Evolutionary conservation across 2,888 invertebrate genomes (phyloP).

Genomic region (Zootermopsis nevadensis): DNA sequence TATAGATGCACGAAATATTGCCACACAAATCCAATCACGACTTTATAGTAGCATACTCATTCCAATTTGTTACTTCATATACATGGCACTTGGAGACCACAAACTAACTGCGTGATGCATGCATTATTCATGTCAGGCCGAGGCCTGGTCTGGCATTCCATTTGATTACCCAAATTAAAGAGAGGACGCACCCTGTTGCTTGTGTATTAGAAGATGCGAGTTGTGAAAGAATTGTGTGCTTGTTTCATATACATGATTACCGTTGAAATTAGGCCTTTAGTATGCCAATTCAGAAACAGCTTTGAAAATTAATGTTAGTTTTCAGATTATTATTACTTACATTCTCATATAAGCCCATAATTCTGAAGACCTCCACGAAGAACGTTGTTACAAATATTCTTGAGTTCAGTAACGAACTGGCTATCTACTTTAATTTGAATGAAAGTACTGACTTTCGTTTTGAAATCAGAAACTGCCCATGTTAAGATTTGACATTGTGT

Average conservation of each 20-base stretch:
- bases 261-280: not conserved
- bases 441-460: too few relatives aligned
- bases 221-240: not conserved
- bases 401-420: too few relatives aligned
- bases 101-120: not conserved
- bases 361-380: too few relatives aligned
- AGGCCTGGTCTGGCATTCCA: not conserved
- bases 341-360: too few relatives aligned
- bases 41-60: not conserved
- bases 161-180: not conserved
- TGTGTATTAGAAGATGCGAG: not conserved
- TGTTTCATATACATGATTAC: not conserved
- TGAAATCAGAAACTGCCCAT: too few relatives aligned
- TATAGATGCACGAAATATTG: not conserved
- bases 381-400: too few relatives aligned
- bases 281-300: too few relatives aligned
- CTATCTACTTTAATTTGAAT: too few relatives aligned
- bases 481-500: too few relatives aligned
- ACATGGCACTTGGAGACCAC: not conserved
- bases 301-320: too few relatives aligned
- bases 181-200: not conserved
- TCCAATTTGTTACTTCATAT: not conserved
- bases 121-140: conserved; percentile 6
- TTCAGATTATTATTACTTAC: too few relatives aligned
- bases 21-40: not conserved